Evolutionary conservation across 2,113 vertebrate species (phyloP).

Genomic region (Steatornis caripensis): DNA sequence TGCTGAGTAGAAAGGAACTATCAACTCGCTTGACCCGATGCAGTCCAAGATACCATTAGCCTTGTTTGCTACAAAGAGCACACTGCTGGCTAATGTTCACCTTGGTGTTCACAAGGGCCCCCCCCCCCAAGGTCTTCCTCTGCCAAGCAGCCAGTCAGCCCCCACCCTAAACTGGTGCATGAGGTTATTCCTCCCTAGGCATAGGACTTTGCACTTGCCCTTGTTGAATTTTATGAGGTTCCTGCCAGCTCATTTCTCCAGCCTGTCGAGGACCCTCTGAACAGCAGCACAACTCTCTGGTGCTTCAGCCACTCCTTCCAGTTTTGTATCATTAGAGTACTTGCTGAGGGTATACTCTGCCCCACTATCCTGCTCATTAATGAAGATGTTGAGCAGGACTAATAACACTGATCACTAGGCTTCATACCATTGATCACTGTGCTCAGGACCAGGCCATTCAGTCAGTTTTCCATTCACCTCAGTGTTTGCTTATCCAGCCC

Average conservation of each 20-base stretch:
- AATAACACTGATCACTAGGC: neutral
- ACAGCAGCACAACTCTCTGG: neutral
- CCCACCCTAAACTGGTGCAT: neutral
- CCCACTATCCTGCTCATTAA: neutral
- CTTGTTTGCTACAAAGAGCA: neutral
- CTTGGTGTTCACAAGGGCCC: neutral
- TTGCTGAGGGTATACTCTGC: neutral
- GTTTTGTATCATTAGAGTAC: neutral
- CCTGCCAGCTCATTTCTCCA: neutral
- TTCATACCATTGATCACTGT: too few species aligned
- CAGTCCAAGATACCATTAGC: neutral
- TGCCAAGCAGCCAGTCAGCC: neutral
- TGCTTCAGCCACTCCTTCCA: neutral
- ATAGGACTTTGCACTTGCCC: neutral
- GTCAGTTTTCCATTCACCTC: neutral
- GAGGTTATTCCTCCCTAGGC: neutral
- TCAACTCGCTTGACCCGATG: neutral
- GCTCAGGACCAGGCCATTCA: neutral
- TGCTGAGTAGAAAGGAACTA: neutral
- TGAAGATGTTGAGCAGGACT: neutral
- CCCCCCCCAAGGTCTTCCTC: too few species aligned
- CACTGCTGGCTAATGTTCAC: fast-evolving
- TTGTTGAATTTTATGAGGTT: neutral
- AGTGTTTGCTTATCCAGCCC: neutral
- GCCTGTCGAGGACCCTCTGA: neutral